Base-by-base conservation (phyloP, 1,140 invertebrate species). In the Tetramorium simillimum region DNA sequence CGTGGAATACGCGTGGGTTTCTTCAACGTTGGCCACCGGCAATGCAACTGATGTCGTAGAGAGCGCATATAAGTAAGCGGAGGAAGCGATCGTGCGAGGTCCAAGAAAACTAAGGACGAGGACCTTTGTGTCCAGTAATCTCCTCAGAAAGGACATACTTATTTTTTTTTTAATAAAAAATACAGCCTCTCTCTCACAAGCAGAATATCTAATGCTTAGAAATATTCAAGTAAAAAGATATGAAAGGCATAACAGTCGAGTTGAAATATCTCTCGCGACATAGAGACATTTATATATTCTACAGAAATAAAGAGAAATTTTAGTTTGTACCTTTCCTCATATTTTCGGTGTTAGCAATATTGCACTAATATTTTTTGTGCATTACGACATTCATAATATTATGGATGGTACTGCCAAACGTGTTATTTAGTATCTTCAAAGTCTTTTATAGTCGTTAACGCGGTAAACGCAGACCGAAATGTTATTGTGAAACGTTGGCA, bases 1-100 rank as follows among this genome's bases (percentile, higher is more conserved):
- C 58, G 62, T 62, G 53, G 89, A 88, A 88, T 86, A 90, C 40
- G 90, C 86, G 90, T 90, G 87, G 90, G 90, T 75, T 88, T 81
- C 86, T 77, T 46, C 24, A 18, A n/a, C 51, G 63, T 37, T 90
- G 76, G 65, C 89, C 89, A 90, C 90, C 89, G 73, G 76, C 89
- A 87, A 88, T 82, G 49, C 65, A 65, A 60, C 72, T 43, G 63
- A 40, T 37, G 69, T 69, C 63, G 63, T 49, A 21, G 60, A 51
- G 73, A 51, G n/a, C 46, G 72, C 58, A 3, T 14, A 78, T 78
- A 78, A 78, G 73, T 78, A 78, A 78, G 73, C 72, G 82, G 75
- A 85, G 75, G 82, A 84, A 82, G 53, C 53, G 69, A 46, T 63
- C 40, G 37, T 28, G 40, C 69, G 24, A 28, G 12, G 4, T 33